Evolutionary conservation across 1,140 invertebrate genomes (phyloP), one percentile per base, ranked within the genome.

Genomic region (Cydia pomonella): DNA sequence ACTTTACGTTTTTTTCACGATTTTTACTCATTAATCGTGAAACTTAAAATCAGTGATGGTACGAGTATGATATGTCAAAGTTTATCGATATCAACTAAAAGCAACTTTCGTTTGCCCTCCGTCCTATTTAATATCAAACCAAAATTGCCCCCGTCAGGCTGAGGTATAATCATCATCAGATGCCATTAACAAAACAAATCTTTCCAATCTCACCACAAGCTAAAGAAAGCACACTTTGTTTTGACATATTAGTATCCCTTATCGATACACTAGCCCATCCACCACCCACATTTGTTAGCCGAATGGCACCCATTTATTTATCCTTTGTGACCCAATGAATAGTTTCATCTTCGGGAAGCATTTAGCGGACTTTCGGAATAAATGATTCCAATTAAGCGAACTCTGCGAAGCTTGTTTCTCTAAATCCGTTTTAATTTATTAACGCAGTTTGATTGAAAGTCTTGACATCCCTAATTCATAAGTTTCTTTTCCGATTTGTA

Each of bases 321-420:
- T 33, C 64, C 64, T 69, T 69, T 69, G 64, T 69, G 29, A 69
- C 29, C 33, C 64, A 69, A 69, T 69, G 64, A 38, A 69, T 69
- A 69, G 64, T 69, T 69, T 33, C 64, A 64, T 64, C 63, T 64
- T 64, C n/a, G 29, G 9, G 64, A 41, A 69, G 27, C 64, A 69
- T 69, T 69, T 69, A 69, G 64, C 64, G 7, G 64, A 69, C 27
- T 33, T 33, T 69, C n/a, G 27, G 64, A 38, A 33, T 21, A 69
- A 69, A 69, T 18, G 64, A 38, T 29, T 69, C 64, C 64, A 69
- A 69, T 69, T 69, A 69, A 69, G 29, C 9, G 16, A 69, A 41
- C 25, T 64, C 33, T 21, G 33, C 16, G 29, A 33, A 59, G 53
- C 53, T 59, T 59, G 53, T 59, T 23, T 59, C 53, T 59, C 21